A percentile compares a stretch with the other conserved stretches of the same genome.
Evolutionary conservation across 2,888 invertebrate genomes (phyloP).

Genomic region (Drosophila recens): DNA sequence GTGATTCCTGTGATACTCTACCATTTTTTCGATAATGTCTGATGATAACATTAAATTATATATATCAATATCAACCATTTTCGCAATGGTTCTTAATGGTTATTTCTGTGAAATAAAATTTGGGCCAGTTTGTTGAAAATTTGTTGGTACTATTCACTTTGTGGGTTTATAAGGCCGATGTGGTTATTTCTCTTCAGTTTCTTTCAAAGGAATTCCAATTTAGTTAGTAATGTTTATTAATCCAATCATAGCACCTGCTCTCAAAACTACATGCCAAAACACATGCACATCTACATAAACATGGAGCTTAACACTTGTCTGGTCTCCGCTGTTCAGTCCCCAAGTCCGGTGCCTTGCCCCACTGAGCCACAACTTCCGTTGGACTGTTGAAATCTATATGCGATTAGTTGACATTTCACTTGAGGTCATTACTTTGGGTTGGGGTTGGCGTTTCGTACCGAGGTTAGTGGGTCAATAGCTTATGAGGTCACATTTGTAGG

Average conservation of each 20-base stretch:
- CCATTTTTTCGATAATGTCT: not conserved
- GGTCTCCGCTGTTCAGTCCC: conserved; percentile 44
- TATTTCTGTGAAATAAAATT: too few relatives aligned
- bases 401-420: conserved; percentile 73
- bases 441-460: conserved; percentile 39
- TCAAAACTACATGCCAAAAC: not conserved
- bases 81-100: too few relatives aligned
- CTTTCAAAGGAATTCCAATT: not conserved
- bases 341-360: not conserved
- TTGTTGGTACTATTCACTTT: too few relatives aligned
- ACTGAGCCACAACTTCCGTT: conserved; percentile 54
- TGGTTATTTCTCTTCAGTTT: too few relatives aligned
- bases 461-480: conserved; percentile 80
- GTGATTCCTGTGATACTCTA: conserved; percentile 17
- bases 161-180: too few relatives aligned
- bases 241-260: conserved; percentile 12
- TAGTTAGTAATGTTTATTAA: not conserved
- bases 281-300: conserved; percentile 3
- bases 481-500: conserved; percentile 70
- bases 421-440: conserved; percentile 70
- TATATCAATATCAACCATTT: too few relatives aligned
- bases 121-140: too few relatives aligned
- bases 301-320: conserved; percentile 59
- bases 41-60: not conserved
- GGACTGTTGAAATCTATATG: conserved; percentile 61